A percentile compares a stretch with the other conserved stretches of the same genome.
Conservation (phyloP, 1,140 invertebrate species). For the Hycleus cichorii region DNA sequence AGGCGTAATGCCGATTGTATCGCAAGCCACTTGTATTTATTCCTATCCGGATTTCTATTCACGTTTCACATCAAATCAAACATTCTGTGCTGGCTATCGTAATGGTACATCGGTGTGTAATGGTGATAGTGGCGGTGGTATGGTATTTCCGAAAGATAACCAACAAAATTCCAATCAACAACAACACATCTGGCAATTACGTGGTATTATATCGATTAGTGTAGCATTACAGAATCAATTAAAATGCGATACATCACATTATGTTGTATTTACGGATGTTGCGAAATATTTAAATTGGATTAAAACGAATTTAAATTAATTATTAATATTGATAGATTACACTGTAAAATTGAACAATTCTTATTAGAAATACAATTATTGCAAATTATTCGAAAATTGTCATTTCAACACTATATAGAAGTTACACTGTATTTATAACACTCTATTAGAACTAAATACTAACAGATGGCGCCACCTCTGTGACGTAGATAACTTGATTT, state of each 20-base stretch:
- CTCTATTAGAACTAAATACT: no score
- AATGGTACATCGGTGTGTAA: constrained; percentile 51
- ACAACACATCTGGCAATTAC: constrained; percentile 46
- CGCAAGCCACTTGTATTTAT: constrained; percentile 42
- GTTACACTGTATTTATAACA: no score
- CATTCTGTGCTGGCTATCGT: constrained; percentile 46
- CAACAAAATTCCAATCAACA: constrained; percentile 37
- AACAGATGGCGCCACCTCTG: no score
- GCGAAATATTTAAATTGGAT: constrained; percentile 54
- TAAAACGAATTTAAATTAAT: constrained; percentile 14
- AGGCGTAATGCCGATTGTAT: constrained; percentile 44
- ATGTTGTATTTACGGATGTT: constrained; percentile 52
- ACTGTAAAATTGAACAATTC: no score
- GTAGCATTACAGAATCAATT: constrained; percentile 42
- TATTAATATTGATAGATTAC: not conserved
- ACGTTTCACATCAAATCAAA: constrained; percentile 41
- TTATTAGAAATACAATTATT: no score
- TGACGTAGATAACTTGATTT: no score
- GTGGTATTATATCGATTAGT: constrained; percentile 52
- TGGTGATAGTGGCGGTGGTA: constrained; percentile 56
- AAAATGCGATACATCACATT: constrained; percentile 49
- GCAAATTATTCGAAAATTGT: no score
- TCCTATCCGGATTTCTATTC: constrained; percentile 45
- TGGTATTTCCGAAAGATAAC: constrained; percentile 43
- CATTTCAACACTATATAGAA: no score